These are phyloP conservation scores for Poecilia wingei DNA, from an alignment of 2,797 vertebrate species.

Conservation along the genomic window DNA sequence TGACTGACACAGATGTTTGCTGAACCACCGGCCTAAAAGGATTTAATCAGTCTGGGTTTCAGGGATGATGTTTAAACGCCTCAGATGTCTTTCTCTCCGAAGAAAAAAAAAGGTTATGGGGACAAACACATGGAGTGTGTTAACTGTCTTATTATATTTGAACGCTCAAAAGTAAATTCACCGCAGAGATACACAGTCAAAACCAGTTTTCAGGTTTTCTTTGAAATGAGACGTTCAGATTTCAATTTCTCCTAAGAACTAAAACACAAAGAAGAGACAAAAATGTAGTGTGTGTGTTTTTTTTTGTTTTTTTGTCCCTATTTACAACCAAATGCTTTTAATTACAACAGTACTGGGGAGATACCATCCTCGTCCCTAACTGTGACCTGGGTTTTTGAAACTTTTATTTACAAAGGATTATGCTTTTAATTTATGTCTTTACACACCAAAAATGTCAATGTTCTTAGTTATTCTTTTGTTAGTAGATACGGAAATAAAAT, in stretches of 20 bases:
- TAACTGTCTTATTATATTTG: neutral
- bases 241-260: neutral
- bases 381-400: neutral
- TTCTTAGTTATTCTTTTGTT: neutral
- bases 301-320: neutral
- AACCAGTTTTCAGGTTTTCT: neutral
- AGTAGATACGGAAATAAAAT: neutral
- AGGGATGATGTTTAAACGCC: constrained; percentile 3
- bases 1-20: constrained; percentile 16
- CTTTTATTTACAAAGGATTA: neutral
- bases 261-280: neutral
- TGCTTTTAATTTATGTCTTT: neutral
- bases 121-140: neutral
- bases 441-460: neutral
- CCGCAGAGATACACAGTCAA: neutral
- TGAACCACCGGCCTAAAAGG: constrained; percentile 6
- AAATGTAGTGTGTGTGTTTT: neutral
- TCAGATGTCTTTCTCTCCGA: neutral
- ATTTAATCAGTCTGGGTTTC: constrained; percentile 9
- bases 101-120: neutral
- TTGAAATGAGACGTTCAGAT: neutral
- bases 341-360: neutral
- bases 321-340: neutral
- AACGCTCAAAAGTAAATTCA: neutral
- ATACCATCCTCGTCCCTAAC: neutral